Base-by-base conservation (phyloP, 2,888 invertebrate species). In the Parelbella ahira region DNA sequence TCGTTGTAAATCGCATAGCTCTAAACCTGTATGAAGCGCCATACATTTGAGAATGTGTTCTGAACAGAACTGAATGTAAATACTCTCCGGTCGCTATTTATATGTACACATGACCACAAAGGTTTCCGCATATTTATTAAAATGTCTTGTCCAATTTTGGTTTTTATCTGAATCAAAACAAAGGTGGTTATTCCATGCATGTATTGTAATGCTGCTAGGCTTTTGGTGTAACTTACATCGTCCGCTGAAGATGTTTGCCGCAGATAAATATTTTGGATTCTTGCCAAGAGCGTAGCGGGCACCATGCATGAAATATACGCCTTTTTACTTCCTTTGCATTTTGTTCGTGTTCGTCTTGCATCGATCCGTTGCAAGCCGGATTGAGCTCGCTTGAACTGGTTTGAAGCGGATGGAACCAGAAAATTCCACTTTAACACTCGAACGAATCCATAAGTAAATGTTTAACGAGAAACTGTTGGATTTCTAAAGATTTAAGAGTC, bases 181-280 rank as follows among this genome's bases (percentile, higher is more conserved):
- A 42, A 34, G 34, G 21, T 28, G 9, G 21, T 1, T 41, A 41
- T 41, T 15, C 41, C 27, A 1, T 41, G 27, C 21, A 9, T 21
- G 28, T 15, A 19, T 32, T 33, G 25, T 27, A 4, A 2, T 32
- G 39, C 32, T 27, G 32, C 25, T 36, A 25, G 33, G 27, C 33
- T 27, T 33, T 41, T 7, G 41, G 41, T 34, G 33, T 41, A 41
- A 41, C 41, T 41, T 41, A 41, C 41, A 41, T 33, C 25, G 41
- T 28, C 33, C 33, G 27, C 21, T 41, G 48, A 53, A 53, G 53
- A 53, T 49, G 48, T 51, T 50, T 48, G 47, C 49, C 51, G 45
- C 47, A 53, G 50, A 55, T 53, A 56, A 53, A 55, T 50, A 54
- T 50, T 51, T 53, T 54, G 54, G 56, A 44, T 19, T 37, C 43